Base-by-base conservation (phyloP, 92 coral and sea anemone species). In the Siderastrea radians region DNA sequence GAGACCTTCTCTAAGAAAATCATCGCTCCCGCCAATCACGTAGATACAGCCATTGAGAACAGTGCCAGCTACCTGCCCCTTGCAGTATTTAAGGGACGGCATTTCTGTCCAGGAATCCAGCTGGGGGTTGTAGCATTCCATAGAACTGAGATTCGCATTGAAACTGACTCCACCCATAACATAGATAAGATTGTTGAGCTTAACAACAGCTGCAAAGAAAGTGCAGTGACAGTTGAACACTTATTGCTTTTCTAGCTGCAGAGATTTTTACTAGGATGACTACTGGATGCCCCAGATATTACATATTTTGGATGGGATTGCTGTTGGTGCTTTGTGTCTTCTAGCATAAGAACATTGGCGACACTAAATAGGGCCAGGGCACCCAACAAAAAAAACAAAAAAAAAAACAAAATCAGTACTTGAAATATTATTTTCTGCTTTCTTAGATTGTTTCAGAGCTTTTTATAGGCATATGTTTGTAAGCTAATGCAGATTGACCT, bases 51-150 rank as follows among this genome's bases (percentile, higher is more conserved):
- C 93, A 86, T 68, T 77, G 72, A 90, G 57, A 60, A 90, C 90
- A 90, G 90, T 74, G n/a, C 93, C 93, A 51, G 93, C 75, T 26
- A 90, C 83, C 57, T 90, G 93, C 3, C 93, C 93, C 72, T 90
- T 90, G 72, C 93, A 79, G 45, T 52, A 77, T 61, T 86, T 86
- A 16, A 90, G 78, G 1, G 93, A 57, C 9, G 90, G 82, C 46
- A 86, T 45, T 68, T 71, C 81, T 51, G 64, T 80, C 93, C 93
- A 90, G 6, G 87, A 52, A 54, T 90, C 79, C 72, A 88, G 79
- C 60, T 80, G 55, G 8, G 93, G 90, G 45, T 90, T 86, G 93
- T 86, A 90, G 57, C 90, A 78, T 45, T 90, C 93, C 3, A 90
- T 90, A 44, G 84, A 66, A 46, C 83, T 78, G 45, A 90, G 86